These are phyloP conservation scores for Myotis myotis DNA, from an alignment of 2,797 vertebrate species.

Conservation along the genomic window DNA sequence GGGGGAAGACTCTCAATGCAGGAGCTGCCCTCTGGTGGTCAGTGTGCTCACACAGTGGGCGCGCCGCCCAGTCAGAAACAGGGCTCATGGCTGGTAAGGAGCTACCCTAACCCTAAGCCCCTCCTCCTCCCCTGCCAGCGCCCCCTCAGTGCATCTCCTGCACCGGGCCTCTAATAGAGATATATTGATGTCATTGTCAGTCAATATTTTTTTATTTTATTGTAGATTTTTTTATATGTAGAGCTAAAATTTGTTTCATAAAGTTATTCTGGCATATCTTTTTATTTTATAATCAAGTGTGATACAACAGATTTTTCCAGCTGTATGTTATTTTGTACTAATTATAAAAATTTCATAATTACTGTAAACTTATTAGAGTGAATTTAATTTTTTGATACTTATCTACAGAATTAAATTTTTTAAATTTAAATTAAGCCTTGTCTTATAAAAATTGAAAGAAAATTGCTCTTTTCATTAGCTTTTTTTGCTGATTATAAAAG, in stretches of 20 bases:
- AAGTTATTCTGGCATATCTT: not conserved
- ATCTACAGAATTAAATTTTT: not conserved
- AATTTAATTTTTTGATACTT: constrained; percentile 2
- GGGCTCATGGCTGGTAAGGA: no score
- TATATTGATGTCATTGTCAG: not conserved
- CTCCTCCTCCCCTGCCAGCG: no score
- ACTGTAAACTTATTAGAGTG: not conserved
- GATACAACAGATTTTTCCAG: not conserved
- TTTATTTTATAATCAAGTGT: not conserved
- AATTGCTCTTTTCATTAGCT: not conserved
- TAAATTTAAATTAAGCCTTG: not conserved
- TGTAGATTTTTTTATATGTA: not conserved
- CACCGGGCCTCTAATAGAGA: not conserved
- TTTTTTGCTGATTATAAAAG: constrained; percentile 11
- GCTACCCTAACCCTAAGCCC: no score
- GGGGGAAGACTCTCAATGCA: no score
- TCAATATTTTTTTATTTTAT: constrained; percentile 36
- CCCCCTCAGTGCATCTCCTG: no score
- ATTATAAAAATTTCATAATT: not conserved
- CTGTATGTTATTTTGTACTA: constrained; percentile 2
- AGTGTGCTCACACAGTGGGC: no score
- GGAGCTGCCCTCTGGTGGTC: no score
- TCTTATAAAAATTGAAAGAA: constrained; percentile 7
- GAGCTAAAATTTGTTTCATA: not conserved
- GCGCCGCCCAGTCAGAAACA: no score